Percentiles rank a stretch among this genome's conserved stretches.
Conservation (phyloP, 2,888 invertebrate species). For the Scaptomyza flava region DNA sequence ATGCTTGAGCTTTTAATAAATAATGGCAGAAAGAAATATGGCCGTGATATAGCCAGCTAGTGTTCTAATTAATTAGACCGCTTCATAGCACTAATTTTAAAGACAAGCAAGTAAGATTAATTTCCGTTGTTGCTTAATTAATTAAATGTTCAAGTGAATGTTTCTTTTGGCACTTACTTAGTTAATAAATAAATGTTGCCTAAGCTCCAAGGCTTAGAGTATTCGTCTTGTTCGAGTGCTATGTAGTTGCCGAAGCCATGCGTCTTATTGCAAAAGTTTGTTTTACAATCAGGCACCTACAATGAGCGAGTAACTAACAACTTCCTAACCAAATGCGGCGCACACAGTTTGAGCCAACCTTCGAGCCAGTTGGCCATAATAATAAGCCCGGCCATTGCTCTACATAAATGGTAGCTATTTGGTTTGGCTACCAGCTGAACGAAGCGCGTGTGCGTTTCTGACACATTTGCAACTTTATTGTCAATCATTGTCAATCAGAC, state of each 20-base stretch:
- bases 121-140: not conserved
- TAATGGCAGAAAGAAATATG: constrained; percentile 11
- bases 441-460: constrained; percentile 15
- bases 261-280: constrained; percentile 30
- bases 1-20: constrained; percentile 20
- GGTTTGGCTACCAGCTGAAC: constrained; percentile 14
- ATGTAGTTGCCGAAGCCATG: constrained; percentile 10
- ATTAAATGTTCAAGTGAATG: not conserved
- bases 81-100: constrained; percentile 1
- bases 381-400: constrained; percentile 70
- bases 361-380: constrained; percentile 59
- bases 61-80: constrained; percentile 16
- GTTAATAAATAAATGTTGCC: too few species aligned
- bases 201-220: too few species aligned
- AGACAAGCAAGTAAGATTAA: not conserved
- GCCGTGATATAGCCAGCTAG: constrained; percentile 24
- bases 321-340: constrained; percentile 51
- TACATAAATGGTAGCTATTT: constrained; percentile 60
- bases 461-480: constrained; percentile 65
- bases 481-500: constrained; percentile 72
- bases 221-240: constrained; percentile 16
- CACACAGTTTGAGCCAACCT: constrained; percentile 39
- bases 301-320: constrained; percentile 36
- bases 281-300: constrained; percentile 57
- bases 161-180: too few species aligned